Base-by-base conservation (phyloP, 2,888 invertebrate species). In the Standfussiana lucernea region DNA sequence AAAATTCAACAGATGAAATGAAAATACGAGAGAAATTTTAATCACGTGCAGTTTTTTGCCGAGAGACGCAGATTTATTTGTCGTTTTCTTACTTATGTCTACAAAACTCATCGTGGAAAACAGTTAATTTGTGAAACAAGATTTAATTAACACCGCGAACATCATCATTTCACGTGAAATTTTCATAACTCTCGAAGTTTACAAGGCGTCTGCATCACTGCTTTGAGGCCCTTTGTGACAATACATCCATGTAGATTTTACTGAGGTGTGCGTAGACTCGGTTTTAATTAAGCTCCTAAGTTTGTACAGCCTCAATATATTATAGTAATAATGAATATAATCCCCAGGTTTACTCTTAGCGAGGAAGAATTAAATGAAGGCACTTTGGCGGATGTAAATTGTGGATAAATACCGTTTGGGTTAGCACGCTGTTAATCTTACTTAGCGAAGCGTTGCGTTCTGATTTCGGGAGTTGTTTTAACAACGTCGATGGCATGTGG, bases 211-310 rank as follows among this genome's bases (percentile, higher is more conserved):
- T 71, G 50, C 70, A 72, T 72, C 77, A 77, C 79, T 74, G 72
- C 72, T 78, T 72, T 69, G 77, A 75, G 61, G 50, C 37, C 45
- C 32, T 87, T 81, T 81, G 84, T 86, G 71, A 89, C 82, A 87
- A 78, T 80, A 84, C 77, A 73, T 68, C 66, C 47, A 67, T 77
- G 79, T 86, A 80, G 76, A 79, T 82, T 84, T 77, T 76, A 69
- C 75, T 64, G 74, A 89, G 82, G 82, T 86, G 84, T 84, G 77
- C 82, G 75, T 72, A 84, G 83, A 86, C 85, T 75, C 82, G 84
- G 86, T 91, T 90, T 90, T 92, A 92, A 92, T 92, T 92, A 92
- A 92, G 88, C 78, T 75, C 67, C 76, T 82, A 77, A 89, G 89
- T 91, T 90, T 86, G 79, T 83, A 82, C 82, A 84, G 77, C 80